These are phyloP conservation scores for Cnemophilus loriae DNA, from an alignment of 2,113 vertebrate genomes.

Conservation along the genomic window DNA sequence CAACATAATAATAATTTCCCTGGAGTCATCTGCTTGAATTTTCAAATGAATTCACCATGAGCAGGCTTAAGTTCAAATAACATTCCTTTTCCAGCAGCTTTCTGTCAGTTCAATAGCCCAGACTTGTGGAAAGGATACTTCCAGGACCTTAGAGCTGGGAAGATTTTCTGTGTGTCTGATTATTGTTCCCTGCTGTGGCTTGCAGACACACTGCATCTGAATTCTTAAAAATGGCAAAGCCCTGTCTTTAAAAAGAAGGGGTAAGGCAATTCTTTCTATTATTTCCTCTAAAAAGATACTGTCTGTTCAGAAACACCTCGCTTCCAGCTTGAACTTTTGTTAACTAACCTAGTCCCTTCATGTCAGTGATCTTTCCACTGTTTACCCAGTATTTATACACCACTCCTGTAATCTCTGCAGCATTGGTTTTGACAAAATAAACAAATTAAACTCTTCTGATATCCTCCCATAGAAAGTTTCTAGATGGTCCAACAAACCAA, in stretches of 20 bases:
- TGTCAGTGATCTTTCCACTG: not conserved
- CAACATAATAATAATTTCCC: constrained; percentile 24
- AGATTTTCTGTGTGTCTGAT: not conserved
- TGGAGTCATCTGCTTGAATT: constrained; percentile 47
- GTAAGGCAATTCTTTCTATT: not conserved
- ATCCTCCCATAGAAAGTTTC: not conserved
- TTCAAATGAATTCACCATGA: constrained; percentile 2
- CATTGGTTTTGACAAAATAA: not conserved
- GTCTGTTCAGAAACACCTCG: not conserved
- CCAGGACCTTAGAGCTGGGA: not conserved
- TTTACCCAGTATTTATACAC: not conserved
- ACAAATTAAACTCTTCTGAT: not conserved
- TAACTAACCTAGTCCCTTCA: not conserved
- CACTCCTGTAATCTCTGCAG: not conserved
- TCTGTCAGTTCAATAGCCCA: not conserved
- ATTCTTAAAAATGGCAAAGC: not conserved
- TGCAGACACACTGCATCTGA: not conserved
- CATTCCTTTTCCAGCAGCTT: not conserved
- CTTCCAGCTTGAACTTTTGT: not conserved
- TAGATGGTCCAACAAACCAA: not conserved
- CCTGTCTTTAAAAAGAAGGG: not conserved
- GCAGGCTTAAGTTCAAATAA: not conserved
- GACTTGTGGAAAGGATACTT: not conserved
- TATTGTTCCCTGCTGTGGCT: not conserved
- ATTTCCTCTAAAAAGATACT: not conserved